These are phyloP conservation scores for Symphodus melops DNA, from an alignment of 2,113 vertebrate species.

Conservation along the genomic window DNA sequence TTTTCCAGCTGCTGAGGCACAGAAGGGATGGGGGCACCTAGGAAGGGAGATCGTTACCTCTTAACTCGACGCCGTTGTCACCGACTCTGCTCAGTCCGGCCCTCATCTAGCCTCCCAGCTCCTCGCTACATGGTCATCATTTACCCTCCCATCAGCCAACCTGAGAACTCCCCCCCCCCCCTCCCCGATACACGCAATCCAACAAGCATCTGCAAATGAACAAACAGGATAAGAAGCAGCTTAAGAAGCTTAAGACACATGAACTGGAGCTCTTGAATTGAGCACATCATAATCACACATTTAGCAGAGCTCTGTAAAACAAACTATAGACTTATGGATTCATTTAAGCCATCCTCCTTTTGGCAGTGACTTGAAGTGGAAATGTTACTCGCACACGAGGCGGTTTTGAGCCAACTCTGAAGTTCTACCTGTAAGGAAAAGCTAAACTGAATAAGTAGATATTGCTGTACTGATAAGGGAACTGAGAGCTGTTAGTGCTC, in stretches of 20 bases:
- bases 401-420: slow-evolving; percentile 3
- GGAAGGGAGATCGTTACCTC: slow-evolving; percentile 81
- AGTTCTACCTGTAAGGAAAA: slow-evolving; percentile 15
- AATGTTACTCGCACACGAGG: slow-evolving; percentile 31
- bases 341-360: slow-evolving; percentile 33
- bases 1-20: slow-evolving; percentile 95
- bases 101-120: slow-evolving; percentile 39
- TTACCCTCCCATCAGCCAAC: slow-evolving; percentile 48
- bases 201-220: slow-evolving; percentile 57
- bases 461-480: slow-evolving; percentile 21
- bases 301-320: slow-evolving; percentile 32
- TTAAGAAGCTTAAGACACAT: slow-evolving; percentile 34
- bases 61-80: slow-evolving; percentile 54
- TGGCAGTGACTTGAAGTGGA: slow-evolving; percentile 46
- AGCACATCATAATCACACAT: slow-evolving; percentile 53
- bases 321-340: slow-evolving; percentile 34
- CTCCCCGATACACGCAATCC: slow-evolving; percentile 31
- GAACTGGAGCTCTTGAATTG: slow-evolving; percentile 51
- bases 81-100: slow-evolving; percentile 34
- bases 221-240: slow-evolving; percentile 18
- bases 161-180: slow-evolving; percentile 17
- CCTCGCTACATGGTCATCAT: slow-evolving; percentile 43
- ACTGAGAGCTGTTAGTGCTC: slow-evolving; percentile 19
- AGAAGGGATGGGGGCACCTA: slow-evolving; percentile 93
- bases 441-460: slow-evolving; percentile 8